Conservation (phyloP, 2,888 invertebrate genomes). For the Clistopyga incitator region DNA sequence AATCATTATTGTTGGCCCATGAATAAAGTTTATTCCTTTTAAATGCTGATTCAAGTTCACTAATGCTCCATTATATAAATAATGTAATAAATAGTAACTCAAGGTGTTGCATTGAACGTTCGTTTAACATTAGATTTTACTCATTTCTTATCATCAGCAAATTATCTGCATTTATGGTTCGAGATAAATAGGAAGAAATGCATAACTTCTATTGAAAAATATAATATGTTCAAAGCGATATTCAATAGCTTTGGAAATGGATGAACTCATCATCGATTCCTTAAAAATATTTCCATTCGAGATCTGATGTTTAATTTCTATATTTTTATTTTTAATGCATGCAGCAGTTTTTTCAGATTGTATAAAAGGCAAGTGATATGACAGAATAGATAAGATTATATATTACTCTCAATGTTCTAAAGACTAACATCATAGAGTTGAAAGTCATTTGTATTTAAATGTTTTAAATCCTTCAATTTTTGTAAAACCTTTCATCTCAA, state of each 20-base stretch:
- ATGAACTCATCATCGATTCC: not conserved
- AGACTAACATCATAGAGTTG: slow-evolving; percentile 21
- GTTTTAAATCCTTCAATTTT: not conserved
- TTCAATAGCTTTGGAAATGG: not conserved
- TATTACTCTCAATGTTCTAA: slow-evolving; percentile 18
- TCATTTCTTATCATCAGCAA: slow-evolving; percentile 10
- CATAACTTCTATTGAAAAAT: not conserved
- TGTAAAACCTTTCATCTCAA: not conserved
- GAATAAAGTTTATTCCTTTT: not conserved
- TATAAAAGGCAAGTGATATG: slow-evolving; percentile 73
- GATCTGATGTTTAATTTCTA: slow-evolving; percentile 61
- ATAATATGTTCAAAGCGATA: not conserved
- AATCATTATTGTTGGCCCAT: not conserved
- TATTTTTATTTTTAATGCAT: slow-evolving; percentile 72
- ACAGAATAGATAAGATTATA: slow-evolving; percentile 55
- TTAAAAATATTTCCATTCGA: slow-evolving; percentile 47
- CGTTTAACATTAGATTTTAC: slow-evolving; percentile 39
- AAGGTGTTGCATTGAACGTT: slow-evolving; percentile 39
- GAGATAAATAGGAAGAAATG: not conserved
- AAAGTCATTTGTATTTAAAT: slow-evolving; percentile 10
- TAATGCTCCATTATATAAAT: not conserved
- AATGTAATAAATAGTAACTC: not conserved
- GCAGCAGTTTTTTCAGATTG: slow-evolving; percentile 72
- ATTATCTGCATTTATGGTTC: not conserved
- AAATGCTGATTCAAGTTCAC: slow-evolving; percentile 1